Conservation (phyloP, 2,797 vertebrate genomes). For the Labeo calbasu region DNA sequence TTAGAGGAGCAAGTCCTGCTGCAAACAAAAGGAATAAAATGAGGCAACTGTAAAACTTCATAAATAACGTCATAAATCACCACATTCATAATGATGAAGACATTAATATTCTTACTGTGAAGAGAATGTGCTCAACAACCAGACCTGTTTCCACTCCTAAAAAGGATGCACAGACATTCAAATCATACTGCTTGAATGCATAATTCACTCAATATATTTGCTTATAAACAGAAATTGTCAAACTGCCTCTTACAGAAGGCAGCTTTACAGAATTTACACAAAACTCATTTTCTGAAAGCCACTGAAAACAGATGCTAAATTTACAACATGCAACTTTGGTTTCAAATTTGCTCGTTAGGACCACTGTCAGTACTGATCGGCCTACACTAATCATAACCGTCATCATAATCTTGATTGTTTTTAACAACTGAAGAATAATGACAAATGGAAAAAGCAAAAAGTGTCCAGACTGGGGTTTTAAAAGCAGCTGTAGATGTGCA, state of each 20-base stretch:
- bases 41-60: slow-evolving; percentile 49
- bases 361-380: neutral
- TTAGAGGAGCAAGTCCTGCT: neutral
- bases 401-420: neutral
- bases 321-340: neutral
- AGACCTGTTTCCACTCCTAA: neutral
- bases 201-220: neutral
- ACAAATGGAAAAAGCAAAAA: neutral
- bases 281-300: neutral
- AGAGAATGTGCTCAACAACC: neutral
- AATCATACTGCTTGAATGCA: slow-evolving; percentile 68
- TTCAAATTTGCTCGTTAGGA: neutral
- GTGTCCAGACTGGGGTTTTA: neutral
- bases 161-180: slow-evolving; percentile 74
- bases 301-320: neutral
- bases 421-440: neutral
- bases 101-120: neutral
- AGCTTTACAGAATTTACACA: too few species aligned
- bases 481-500: neutral
- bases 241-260: neutral
- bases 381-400: neutral
- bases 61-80: neutral
- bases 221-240: neutral
- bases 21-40: slow-evolving; percentile 34
- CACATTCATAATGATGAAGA: neutral